Percentiles rank a stretch among this genome's conserved stretches.
phyloP scores from a whole-genome alignment of 2,797 vertebrate species.

The Poeciliopsis presidionis region DNA sequence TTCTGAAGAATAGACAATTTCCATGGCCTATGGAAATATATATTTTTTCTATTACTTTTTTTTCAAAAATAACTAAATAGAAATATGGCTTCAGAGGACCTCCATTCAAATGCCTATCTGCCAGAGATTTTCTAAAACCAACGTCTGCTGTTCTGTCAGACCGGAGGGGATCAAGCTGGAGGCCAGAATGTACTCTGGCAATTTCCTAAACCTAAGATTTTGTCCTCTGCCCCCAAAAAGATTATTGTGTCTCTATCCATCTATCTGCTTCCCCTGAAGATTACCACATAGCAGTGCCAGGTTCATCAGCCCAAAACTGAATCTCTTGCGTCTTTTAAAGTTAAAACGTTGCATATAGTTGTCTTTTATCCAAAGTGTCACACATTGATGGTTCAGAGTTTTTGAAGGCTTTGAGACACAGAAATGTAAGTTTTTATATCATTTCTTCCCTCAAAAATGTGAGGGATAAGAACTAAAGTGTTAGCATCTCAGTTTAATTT shows the following conservation, averaged over 20 bases:
- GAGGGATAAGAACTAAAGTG: conserved; percentile 26
- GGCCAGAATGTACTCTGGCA: conserved; percentile 54
- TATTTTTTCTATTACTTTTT: conserved; percentile 15
- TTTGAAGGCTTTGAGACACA: background rate
- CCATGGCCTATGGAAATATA: conserved; percentile 17
- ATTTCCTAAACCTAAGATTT: conserved; percentile 66
- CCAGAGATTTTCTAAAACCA: conserved; percentile 22
- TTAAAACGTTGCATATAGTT: background rate
- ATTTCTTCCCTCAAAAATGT: background rate
- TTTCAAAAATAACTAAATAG: conserved; percentile 38
- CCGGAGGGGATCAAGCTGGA: conserved; percentile 46
- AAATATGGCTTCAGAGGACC: conserved; percentile 57
- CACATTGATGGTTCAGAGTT: background rate
- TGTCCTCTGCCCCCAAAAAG: conserved; percentile 45
- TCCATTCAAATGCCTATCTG: conserved; percentile 19
- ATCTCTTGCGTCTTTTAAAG: conserved; percentile 12
- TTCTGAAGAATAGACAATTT: too few species aligned
- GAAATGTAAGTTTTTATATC: background rate
- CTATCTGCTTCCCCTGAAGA: conserved; percentile 36
- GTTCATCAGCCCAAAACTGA: conserved; percentile 31
- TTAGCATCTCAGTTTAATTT: background rate
- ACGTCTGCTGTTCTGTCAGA: conserved; percentile 32
- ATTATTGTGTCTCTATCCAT: conserved; percentile 51
- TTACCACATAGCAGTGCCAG: conserved; percentile 28
- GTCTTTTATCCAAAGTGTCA: background rate